These are phyloP conservation scores for Drosophila quinaria DNA, from an alignment of 2,888 invertebrate species.

Conservation along the genomic window DNA sequence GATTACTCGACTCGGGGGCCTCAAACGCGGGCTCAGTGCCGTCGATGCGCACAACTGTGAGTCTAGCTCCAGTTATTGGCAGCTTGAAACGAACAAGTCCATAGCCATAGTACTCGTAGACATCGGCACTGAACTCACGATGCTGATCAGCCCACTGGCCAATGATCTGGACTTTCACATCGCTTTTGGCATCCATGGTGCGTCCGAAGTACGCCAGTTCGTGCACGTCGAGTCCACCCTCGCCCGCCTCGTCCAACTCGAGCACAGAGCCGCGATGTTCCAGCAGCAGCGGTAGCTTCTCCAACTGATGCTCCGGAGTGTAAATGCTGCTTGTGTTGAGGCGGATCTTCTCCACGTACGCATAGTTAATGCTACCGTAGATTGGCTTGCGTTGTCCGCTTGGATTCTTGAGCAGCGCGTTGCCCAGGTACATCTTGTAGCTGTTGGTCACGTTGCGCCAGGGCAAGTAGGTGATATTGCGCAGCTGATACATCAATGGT, in stretches of 20 bases:
- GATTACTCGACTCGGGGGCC: constrained; percentile 67
- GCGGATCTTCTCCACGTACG: constrained; percentile 79
- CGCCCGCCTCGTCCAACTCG: constrained; percentile 73
- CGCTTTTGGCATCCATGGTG: constrained; percentile 75
- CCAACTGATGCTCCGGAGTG: constrained; percentile 34
- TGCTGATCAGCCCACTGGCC: constrained; percentile 83
- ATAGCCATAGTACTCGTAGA: constrained; percentile 82
- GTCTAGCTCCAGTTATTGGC: constrained; percentile 60
- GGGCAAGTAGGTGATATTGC: constrained; percentile 80
- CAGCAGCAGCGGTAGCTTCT: constrained; percentile 73
- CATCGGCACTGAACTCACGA: constrained; percentile 76
- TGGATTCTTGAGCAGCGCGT: constrained; percentile 73
- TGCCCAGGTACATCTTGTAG: constrained; percentile 80
- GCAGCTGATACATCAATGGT: constrained; percentile 80
- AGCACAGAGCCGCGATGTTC: constrained; percentile 79
- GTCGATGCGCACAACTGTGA: constrained; percentile 77
- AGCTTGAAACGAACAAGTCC: constrained; percentile 75
- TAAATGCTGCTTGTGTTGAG: constrained; percentile 71
- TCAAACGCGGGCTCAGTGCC: constrained; percentile 82
- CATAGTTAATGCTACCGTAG: constrained; percentile 80
- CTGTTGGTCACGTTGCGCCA: constrained; percentile 81
- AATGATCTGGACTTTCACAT: constrained; percentile 79
- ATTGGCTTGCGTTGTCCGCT: constrained; percentile 75
- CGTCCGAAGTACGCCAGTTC: constrained; percentile 83
- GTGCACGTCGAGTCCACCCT: constrained; percentile 76